Conservation (phyloP, 1,140 invertebrate genomes). For the Tenebrio molitor region DNA sequence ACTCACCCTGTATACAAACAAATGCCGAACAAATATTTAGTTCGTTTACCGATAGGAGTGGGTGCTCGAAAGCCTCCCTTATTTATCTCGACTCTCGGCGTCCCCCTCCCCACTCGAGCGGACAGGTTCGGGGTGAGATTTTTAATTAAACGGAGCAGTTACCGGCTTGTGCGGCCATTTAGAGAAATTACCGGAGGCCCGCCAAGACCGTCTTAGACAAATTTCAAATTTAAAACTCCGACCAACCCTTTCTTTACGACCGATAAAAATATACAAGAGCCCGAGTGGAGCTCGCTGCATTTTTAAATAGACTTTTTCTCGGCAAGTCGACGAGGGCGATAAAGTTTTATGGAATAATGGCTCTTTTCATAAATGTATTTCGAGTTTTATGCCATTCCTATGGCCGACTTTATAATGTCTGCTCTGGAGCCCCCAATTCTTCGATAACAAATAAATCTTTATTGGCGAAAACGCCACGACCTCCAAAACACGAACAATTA, state of each 20-base stretch:
- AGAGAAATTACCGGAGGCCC: slow-evolving; percentile 23
- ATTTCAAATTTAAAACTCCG: slow-evolving; percentile 39
- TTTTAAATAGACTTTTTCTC: slow-evolving; percentile 37
- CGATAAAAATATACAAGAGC: slow-evolving; percentile 44
- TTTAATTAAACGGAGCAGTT: slow-evolving; percentile 19
- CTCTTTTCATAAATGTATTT: slow-evolving; percentile 33
- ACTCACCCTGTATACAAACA: slow-evolving; percentile 32
- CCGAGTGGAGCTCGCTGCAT: slow-evolving; percentile 4
- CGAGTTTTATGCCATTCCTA: slow-evolving; percentile 17
- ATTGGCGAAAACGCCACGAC: too few species aligned
- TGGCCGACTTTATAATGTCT: background rate
- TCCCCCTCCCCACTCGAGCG: background rate
- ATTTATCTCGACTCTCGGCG: slow-evolving; percentile 8
- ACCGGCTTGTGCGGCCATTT: slow-evolving; percentile 7
- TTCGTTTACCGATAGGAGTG: slow-evolving; percentile 3
- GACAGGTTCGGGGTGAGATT: slow-evolving; percentile 6
- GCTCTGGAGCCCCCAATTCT: too few species aligned
- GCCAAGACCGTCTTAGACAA: slow-evolving; percentile 17
- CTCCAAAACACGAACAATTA: too few species aligned
- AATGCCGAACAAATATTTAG: slow-evolving; percentile 40
- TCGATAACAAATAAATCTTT: too few species aligned
- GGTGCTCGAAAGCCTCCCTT: slow-evolving; percentile 37
- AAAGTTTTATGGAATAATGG: slow-evolving; percentile 45
- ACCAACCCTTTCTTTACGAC: slow-evolving; percentile 42
- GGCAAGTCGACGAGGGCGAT: slow-evolving; percentile 1